Conservation (phyloP, 2,888 invertebrate species). For the Smittia sp. region DNA sequence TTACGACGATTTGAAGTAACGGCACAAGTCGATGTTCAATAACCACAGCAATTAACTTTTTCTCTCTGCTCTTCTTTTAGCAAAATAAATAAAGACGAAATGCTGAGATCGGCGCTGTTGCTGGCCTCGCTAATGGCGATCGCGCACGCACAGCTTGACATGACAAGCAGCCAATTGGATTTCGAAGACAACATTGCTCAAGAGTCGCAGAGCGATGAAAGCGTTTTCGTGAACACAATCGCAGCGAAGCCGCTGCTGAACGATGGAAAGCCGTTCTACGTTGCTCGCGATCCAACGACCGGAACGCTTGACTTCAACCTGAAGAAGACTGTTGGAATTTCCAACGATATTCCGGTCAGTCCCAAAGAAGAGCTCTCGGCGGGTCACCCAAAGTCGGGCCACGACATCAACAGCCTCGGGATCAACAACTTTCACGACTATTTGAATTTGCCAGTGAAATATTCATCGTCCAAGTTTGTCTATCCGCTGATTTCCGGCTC, state of each 20-base stretch:
- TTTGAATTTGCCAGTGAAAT: constrained; percentile 65
- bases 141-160: constrained; percentile 33
- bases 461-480: constrained; percentile 66
- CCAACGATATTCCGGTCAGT: constrained; percentile 51
- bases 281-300: constrained; percentile 66
- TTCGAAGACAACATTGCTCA: constrained; percentile 35
- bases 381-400: constrained; percentile 55
- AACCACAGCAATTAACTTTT: neutral
- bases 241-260: constrained; percentile 62
- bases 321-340: constrained; percentile 54
- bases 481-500: constrained; percentile 69
- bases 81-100: constrained; percentile 11
- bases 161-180: constrained; percentile 23
- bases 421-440: constrained; percentile 65
- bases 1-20: neutral
- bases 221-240: constrained; percentile 43
- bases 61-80: constrained; percentile 17
- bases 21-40: constrained; percentile 17
- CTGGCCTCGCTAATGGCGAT: neutral
- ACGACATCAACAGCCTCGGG: constrained; percentile 61
- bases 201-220: constrained; percentile 44
- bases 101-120: neutral
- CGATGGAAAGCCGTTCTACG: constrained; percentile 67
- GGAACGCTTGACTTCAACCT: constrained; percentile 63
- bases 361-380: constrained; percentile 51